Base-by-base conservation (phyloP, 1,140 invertebrate genomes). In the Caenorhabditis tropicalis region DNA sequence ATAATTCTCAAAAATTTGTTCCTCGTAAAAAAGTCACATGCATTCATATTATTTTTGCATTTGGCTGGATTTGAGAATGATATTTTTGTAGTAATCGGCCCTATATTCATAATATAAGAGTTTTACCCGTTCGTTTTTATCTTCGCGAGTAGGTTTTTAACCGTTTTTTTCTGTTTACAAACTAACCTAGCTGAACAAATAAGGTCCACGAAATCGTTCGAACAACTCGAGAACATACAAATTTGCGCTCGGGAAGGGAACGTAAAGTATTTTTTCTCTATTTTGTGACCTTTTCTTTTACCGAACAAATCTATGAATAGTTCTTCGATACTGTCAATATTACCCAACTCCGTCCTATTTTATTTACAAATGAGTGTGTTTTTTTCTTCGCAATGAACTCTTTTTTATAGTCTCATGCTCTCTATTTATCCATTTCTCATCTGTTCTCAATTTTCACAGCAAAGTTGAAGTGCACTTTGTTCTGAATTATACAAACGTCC, bases 161-260 rank as follows among this genome's bases (percentile, higher is more conserved):
- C 31, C 3, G 19, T 21, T 33, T 36, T 6, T 27, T 58, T 65
- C 31, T 65, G n/a, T 65, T 65, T 10, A 65, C 65, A 43, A 74
- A 74, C 33, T 65, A 33, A 33, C 65, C 36, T 74, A 74, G 36
- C 65, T 74, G 36, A 74, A 46, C 65, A 74, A 74, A 74, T 43
- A 74, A 74, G 65, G 65, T 46, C 65, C 65, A 43, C 65, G 43
- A 74, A 74, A 74, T 74, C 65, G 65, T 74, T 74, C 65, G 65
- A 36, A 74, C 65, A 74, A 74, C 65, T 74, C 65, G 36, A 74
- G 65, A 74, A 74, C 65, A 74, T 74, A 74, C 9, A 36, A 74
- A 43, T 21, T 74, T n/a, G 12, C 19, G 65, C 65, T 12, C 29
- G 21, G 53, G 6, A 58, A 74, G n/a, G n/a, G 65, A 74, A 74